Percentiles rank a stretch among this genome's conserved stretches.
phyloP scores from a whole-genome alignment of 2,888 invertebrate genomes.

The Trissoscelio sp. region DNA sequence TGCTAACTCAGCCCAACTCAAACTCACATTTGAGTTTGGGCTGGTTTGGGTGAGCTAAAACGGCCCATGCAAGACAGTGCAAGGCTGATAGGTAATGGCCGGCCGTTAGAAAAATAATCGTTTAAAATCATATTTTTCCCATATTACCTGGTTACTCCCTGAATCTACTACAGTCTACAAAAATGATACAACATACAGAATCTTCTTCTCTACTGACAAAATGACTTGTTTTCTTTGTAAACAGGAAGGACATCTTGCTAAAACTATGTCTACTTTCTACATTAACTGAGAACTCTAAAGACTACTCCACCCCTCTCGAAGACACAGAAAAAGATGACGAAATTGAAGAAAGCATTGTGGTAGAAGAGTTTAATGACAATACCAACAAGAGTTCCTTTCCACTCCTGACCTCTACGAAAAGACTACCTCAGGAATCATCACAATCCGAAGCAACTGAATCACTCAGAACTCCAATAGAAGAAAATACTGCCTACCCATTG shows the following conservation, averaged over 20 bases:
- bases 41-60: too few relatives aligned
- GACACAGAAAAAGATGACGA: neutral
- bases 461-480: neutral
- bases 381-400: neutral
- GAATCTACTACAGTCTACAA: neutral
- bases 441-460: neutral
- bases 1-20: too few relatives aligned
- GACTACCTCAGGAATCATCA: neutral
- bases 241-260: slow-evolving; percentile 29
- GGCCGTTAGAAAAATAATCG: too few relatives aligned
- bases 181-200: slow-evolving; percentile 20
- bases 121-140: too few relatives aligned
- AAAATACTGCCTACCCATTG: neutral
- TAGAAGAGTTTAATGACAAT: neutral
- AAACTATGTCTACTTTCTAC: neutral
- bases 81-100: too few relatives aligned
- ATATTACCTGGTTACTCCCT: too few relatives aligned
- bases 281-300: neutral
- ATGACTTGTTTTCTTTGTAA: slow-evolving; percentile 20
- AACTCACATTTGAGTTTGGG: too few relatives aligned
- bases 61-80: too few relatives aligned
- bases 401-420: neutral
- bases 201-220: slow-evolving; percentile 7
- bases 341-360: neutral
- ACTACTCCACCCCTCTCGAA: neutral